Base-by-base conservation (phyloP, 2,797 vertebrate species). In the Nyctibius grandis region DNA sequence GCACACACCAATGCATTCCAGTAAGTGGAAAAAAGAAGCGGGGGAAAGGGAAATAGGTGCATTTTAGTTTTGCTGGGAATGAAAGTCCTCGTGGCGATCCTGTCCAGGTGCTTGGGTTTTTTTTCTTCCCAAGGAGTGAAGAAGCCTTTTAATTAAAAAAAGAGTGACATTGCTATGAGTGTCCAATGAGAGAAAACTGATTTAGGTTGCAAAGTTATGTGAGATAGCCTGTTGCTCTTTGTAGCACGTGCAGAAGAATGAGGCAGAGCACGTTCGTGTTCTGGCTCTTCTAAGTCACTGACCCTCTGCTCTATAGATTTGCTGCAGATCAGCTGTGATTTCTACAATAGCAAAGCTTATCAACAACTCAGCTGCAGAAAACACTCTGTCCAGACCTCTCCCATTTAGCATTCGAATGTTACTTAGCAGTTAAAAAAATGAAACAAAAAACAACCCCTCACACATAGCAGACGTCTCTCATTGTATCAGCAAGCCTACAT, bases 401-500 rank as follows among this genome's bases (percentile, higher is more conserved):
- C 42, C 14, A 31, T 48, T 72, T 82, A 84, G 54, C 56, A 40
- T 40, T 21, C 23, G 82, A 87, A 79, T 67, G 29, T 63, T 73
- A 64, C 4, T 73, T 2, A 15, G 40, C 45, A 79, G 25, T 45
- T 65, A 23, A 54, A 76, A 36, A 7, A 28, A 29, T 12, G 2
- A n/a, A 60, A 50, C 1, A 19, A 56, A 85, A 38, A 3, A 0
- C 22, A 88, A 10, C 3, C 11, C 20, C 18, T 88, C 34, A 47
- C 53, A 89, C 47, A 25, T 6, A 87, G 59, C 85, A 94, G 56
- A 72, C n/a, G 48, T 53, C 48, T 83, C 68, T 85, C 18, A 0
- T 88, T 75, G 29, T 82, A 79, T 42, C 47, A 74, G 75, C 73
- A 81, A 88, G 50, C 73, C 76, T 74, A 73, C 70, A 93, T 51